A percentile compares a stretch with the other conserved stretches of the same genome.
Conservation (phyloP, 2,797 vertebrate species). For the Sebastes paucispinis region DNA sequence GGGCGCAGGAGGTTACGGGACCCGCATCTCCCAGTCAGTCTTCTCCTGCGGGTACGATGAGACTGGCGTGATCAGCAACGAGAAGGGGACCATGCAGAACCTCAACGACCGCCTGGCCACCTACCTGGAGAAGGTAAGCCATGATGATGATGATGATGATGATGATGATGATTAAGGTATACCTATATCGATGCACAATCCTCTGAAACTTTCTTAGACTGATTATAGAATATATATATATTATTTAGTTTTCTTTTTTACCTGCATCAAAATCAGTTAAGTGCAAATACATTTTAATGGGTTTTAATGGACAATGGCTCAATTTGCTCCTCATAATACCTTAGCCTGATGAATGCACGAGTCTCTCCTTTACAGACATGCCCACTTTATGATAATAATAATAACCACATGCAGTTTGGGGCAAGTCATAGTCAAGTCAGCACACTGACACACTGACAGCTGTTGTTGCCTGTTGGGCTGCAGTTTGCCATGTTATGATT, state of each 20-base stretch:
- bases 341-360: not conserved
- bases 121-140: constrained; percentile 74
- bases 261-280: not conserved
- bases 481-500: no score
- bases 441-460: no score
- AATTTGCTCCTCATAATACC: not conserved
- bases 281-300: not conserved
- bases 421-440: no score
- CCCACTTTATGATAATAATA: no score
- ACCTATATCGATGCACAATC: not conserved
- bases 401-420: no score
- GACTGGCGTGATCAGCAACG: not conserved
- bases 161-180: not conserved
- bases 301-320: not conserved
- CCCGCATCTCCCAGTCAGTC: constrained; percentile 40
- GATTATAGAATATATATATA: not conserved
- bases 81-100: constrained; percentile 78
- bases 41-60: not conserved
- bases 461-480: no score
- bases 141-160: not conserved
- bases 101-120: constrained; percentile 77
- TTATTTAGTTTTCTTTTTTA: not conserved
- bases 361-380: no score
- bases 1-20: constrained; percentile 47
- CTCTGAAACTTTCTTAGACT: not conserved